These are phyloP conservation scores for Apis laboriosa DNA, from an alignment of 1,140 invertebrate genomes.

Conservation along the genomic window DNA sequence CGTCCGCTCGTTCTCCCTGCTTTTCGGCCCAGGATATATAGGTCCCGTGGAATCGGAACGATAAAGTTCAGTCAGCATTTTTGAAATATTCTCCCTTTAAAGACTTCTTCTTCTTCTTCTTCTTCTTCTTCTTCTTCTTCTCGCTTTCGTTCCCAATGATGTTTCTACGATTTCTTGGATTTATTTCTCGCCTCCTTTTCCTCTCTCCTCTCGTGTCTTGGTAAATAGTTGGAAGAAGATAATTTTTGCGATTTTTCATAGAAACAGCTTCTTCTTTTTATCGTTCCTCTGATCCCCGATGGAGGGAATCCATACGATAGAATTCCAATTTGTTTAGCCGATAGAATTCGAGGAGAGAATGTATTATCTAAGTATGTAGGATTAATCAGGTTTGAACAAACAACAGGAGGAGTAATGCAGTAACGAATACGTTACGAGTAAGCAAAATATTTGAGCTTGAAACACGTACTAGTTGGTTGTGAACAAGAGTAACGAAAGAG, in stretches of 20 bases:
- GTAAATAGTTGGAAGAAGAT: background rate
- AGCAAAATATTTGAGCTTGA: no score
- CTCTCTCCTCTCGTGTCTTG: no score
- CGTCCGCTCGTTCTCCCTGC: conserved; percentile 20
- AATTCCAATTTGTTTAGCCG: background rate
- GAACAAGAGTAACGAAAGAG: no score
- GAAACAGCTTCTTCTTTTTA: background rate
- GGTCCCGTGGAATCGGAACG: conserved; percentile 56
- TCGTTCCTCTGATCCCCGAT: background rate
- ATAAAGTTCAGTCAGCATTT: conserved; percentile 66
- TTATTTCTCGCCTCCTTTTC: background rate
- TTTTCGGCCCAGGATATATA: conserved; percentile 37
- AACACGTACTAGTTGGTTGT: no score
- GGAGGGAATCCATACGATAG: background rate
- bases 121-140: no score
- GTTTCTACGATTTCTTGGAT: no score
- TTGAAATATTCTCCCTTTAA: conserved; percentile 57
- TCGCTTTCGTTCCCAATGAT: no score
- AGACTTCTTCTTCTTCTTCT: background rate
- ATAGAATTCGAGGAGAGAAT: background rate
- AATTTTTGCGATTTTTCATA: background rate
- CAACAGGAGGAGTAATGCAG: no score
- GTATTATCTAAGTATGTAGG: background rate
- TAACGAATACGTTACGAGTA: no score
- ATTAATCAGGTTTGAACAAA: no score